phyloP scores from a whole-genome alignment of 2,113 vertebrate genomes.

The Hiodon tergisus region DNA sequence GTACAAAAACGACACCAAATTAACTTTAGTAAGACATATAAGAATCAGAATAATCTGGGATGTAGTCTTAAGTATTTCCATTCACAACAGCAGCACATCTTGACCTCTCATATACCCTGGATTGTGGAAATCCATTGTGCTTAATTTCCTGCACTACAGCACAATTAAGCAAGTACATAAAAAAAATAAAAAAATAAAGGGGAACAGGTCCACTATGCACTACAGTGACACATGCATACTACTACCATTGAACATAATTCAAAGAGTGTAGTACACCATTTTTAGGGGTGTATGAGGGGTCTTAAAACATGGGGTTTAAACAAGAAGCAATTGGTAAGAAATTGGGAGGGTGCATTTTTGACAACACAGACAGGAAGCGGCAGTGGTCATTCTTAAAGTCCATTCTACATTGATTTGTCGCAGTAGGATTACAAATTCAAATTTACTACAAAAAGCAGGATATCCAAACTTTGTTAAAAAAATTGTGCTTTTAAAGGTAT shows the following conservation, averaged over 20 bases:
- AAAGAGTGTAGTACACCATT: neutral
- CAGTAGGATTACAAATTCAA: neutral
- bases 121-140: neutral
- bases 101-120: neutral
- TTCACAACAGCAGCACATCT: constrained; percentile 5
- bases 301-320: no score
- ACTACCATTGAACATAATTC: neutral
- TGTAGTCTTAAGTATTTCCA: neutral
- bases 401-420: neutral
- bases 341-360: neutral
- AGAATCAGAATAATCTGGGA: no score
- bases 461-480: no score
- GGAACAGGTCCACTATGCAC: neutral
- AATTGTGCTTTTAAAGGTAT: no score
- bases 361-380: constrained; percentile 2
- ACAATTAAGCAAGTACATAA: no score
- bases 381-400: constrained; percentile 8
- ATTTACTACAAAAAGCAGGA: no score
- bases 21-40: neutral
- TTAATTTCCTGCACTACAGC: no score
- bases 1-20: neutral
- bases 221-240: neutral
- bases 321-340: neutral
- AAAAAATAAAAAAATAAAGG: no score
- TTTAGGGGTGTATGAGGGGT: neutral